These are phyloP conservation scores for Caenorhabditis auriculariae DNA, from an alignment of 2,888 invertebrate species.

Conservation along the genomic window DNA sequence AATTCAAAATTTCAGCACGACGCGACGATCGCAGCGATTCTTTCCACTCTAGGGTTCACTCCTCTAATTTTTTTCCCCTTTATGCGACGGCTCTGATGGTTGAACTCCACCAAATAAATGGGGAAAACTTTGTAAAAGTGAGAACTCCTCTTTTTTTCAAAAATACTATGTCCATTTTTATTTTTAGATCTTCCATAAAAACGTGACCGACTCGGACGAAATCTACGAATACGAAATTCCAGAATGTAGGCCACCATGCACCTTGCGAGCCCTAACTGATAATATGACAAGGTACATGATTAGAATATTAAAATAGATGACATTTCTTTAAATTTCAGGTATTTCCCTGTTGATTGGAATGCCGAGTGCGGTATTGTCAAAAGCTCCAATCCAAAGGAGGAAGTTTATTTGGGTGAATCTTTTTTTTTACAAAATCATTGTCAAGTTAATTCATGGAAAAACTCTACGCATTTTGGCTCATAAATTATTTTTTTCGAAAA, in stretches of 20 bases:
- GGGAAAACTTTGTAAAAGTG: no score
- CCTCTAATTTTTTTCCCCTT: conserved; percentile 49
- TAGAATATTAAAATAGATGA: no score
- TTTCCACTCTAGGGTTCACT: conserved; percentile 53
- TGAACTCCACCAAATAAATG: conserved; percentile 52
- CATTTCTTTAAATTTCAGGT: no score
- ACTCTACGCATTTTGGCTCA: no score
- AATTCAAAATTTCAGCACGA: conserved; percentile 61
- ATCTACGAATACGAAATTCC: conserved; percentile 46
- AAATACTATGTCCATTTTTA: conserved; percentile 37
- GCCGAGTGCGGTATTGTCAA: conserved; percentile 39
- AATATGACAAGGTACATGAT: conserved; percentile 15
- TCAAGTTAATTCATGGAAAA: no score
- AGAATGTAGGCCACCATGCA: conserved; percentile 47
- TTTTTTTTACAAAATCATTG: no score
- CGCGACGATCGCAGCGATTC: conserved; percentile 54
- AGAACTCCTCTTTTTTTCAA: conserved; percentile 24
- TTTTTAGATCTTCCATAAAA: conserved; percentile 54
- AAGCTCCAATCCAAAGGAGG: no score
- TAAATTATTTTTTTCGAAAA: no score
- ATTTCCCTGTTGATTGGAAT: conserved; percentile 41
- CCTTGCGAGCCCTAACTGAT: conserved; percentile 32
- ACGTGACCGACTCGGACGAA: conserved; percentile 47
- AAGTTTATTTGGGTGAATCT: no score
- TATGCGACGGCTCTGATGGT: conserved; percentile 56